Percentiles rank a stretch among this genome's conserved stretches.
These are phyloP conservation scores for Stramonita haemastoma DNA, from an alignment of 2,888 invertebrate genomes.

Conservation along the genomic window DNA sequence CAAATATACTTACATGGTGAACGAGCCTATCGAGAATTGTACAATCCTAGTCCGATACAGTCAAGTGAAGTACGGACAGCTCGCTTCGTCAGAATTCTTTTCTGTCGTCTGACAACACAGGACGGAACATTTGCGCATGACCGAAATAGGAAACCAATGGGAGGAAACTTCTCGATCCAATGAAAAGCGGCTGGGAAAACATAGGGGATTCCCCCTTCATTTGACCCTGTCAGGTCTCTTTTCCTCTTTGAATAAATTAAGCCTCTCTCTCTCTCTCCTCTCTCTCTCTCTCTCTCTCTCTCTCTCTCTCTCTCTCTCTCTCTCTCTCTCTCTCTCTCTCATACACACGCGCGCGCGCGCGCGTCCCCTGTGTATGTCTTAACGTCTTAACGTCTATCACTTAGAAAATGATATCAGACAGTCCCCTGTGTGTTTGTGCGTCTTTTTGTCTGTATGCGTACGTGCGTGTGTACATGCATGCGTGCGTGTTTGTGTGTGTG, in stretches of 20 bases:
- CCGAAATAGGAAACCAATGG: background rate
- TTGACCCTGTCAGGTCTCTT: background rate
- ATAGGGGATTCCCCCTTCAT: conserved; percentile 23
- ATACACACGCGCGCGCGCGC: no score
- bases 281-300: background rate
- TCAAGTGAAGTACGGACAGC: no score
- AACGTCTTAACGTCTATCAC: no score
- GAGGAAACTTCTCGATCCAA: background rate
- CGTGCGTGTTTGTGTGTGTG: background rate
- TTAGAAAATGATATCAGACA: no score
- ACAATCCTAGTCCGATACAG: no score
- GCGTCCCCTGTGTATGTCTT: no score
- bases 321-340: conserved; percentile 6
- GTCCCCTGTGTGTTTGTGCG: no score
- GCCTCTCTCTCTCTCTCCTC: background rate
- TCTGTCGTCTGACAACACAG: no score
- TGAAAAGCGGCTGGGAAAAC: background rate
- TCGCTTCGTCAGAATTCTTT: no score
- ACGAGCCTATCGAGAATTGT: no score
- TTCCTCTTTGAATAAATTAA: background rate
- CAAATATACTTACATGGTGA: no score
- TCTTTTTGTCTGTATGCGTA: background rate
- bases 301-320: conserved; percentile 18
- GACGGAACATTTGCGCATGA: conserved; percentile 9
- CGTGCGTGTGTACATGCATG: background rate